A percentile compares a stretch with the other conserved stretches of the same genome.
These are phyloP conservation scores for Actinia tenebrosa DNA, from an alignment of 64 coral and sea anemone species.

Conservation along the genomic window DNA sequence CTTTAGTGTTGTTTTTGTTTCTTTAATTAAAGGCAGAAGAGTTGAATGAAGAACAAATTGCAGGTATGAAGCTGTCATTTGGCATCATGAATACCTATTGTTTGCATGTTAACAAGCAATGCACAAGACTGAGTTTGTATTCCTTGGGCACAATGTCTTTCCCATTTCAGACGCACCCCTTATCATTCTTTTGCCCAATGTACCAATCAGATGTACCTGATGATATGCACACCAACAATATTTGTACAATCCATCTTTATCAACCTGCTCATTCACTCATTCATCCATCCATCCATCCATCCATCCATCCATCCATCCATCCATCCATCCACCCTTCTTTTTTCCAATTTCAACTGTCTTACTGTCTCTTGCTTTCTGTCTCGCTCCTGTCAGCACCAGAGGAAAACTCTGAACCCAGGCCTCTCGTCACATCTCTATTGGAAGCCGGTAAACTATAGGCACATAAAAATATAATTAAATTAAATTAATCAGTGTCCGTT, in stretches of 20 bases:
- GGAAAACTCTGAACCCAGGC: neutral
- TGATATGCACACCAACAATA: too few relatives aligned
- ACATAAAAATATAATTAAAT: neutral
- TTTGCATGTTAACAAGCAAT: neutral
- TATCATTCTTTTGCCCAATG: too few relatives aligned
- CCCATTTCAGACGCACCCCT: too few relatives aligned
- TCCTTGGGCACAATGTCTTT: too few relatives aligned
- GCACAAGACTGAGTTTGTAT: neutral
- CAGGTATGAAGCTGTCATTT: slow-evolving; percentile 32
- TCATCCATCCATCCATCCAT: neutral
- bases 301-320: neutral
- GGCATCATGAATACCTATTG: neutral
- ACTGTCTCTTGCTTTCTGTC: neutral
- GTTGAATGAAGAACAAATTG: slow-evolving; percentile 90
- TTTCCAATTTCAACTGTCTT: neutral
- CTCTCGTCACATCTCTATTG: neutral
- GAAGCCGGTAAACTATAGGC: slow-evolving; percentile 1
- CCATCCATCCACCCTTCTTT: neutral
- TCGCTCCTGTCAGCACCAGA: neutral
- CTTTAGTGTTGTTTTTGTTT: neutral
- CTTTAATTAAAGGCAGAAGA: slow-evolving; percentile 65
- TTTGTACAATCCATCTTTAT: too few relatives aligned
- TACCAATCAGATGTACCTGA: too few relatives aligned
- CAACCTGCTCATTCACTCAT: too few relatives aligned
- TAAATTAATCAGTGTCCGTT: too few relatives aligned